Base-by-base conservation (phyloP, 2,888 invertebrate genomes). In the Drosophila anceps region DNA sequence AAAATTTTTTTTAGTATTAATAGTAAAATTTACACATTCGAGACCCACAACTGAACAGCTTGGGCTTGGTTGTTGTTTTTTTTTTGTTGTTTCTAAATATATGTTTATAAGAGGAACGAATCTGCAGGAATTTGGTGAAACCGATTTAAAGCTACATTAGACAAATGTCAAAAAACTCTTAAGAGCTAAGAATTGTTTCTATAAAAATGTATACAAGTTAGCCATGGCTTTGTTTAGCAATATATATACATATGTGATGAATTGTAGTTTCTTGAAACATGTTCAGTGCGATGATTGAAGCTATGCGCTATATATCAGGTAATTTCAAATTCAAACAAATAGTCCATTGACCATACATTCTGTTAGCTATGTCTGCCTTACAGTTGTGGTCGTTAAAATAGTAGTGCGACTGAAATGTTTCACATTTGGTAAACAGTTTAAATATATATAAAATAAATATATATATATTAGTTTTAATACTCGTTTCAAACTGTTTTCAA, bases 11-110 rank as follows among this genome's bases (percentile, higher is more conserved):
- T 33, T 78, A 62, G 37, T 65, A 24, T 39, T 61, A 69, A 46
- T 66, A 74, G 74, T 55, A 70, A 70, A 76, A 70, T 78, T 61
- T 78, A 74, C 46, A 62, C 24, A 50, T 31, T 50, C 31, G 13
- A 54, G 31, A 46, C 50, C 61, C 54, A 46, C 9, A 37, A 31
- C 29, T 39, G 15, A 61, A 39, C n/a, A 20, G 48, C 12, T 48
- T 57, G 53, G 44, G 35, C 33, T 68, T 60, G 41, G 55, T 48
- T 46, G 27, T 13, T 43, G 4, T 46, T 15, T 9, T 27, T 27
- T 2, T n/a, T 66, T 35, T 50, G 35, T 15, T 15, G 4, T 20
- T 13, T 20, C 9, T 27, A 8, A 29, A 41, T n/a, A n/a, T 59
- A 44, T 67, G 41, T 31, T n/a, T 29, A 35, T 24, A 15, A 27